Percentiles rank a stretch among this genome's conserved stretches.
These are phyloP conservation scores for Syngnathoides biaculeatus DNA, from an alignment of 2,113 vertebrate species.

Conservation along the genomic window DNA sequence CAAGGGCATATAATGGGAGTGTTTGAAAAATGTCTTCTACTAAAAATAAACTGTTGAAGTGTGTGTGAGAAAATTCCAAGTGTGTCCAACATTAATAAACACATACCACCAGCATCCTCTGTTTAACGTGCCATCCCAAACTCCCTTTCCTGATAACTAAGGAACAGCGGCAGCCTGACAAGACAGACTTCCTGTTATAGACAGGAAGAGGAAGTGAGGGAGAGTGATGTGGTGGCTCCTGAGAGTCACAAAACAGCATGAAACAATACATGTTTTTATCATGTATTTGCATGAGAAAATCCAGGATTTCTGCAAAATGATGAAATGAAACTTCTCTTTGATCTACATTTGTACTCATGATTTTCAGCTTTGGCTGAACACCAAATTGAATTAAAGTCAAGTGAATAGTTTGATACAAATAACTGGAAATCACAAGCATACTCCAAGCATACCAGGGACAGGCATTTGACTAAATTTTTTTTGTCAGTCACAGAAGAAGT, in stretches of 20 bases:
- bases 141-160: constrained; percentile 15
- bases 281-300: neutral
- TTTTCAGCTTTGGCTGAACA: neutral
- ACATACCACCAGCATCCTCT: neutral
- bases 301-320: neutral
- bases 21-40: constrained; percentile 36
- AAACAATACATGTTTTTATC: constrained; percentile 19
- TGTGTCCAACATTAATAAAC: neutral
- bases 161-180: constrained; percentile 25
- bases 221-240: constrained; percentile 29
- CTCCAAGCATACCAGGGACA: neutral
- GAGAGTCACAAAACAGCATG: constrained; percentile 23
- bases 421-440: neutral
- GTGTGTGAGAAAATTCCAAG: constrained; percentile 22
- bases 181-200: constrained; percentile 44
- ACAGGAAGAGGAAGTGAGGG: constrained; percentile 54
- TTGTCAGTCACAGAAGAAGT: neutral
- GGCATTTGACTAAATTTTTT: neutral
- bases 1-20: constrained; percentile 37
- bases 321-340: neutral
- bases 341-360: neutral
- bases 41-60: constrained; percentile 39
- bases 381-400: neutral
- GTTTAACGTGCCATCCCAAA: constrained; percentile 23
- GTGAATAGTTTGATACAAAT: too few relatives aligned